These are phyloP conservation scores for Micoletzkya japonica DNA, from an alignment of 2,888 invertebrate species.

Conservation along the genomic window DNA sequence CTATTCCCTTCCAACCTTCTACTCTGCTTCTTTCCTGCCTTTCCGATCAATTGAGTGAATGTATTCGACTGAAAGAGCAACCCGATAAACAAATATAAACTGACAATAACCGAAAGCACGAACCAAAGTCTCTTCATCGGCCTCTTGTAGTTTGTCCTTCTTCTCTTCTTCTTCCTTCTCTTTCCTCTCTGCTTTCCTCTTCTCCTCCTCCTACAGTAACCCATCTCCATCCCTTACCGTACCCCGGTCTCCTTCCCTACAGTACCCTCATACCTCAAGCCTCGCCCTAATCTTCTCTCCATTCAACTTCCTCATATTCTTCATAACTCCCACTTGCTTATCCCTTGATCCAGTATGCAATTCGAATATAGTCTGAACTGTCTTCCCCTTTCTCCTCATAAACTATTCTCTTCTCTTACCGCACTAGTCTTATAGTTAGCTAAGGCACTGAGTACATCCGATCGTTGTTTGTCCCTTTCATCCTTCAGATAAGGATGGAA, in stretches of 20 bases:
- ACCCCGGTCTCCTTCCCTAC: not conserved
- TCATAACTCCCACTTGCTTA: conserved; percentile 80
- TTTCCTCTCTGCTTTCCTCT: conserved; percentile 26
- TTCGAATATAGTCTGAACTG: conserved; percentile 87
- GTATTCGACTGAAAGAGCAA: conserved; percentile 36
- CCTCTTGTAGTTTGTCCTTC: conserved; percentile 27
- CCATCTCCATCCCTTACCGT: not conserved
- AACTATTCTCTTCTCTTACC: conserved; percentile 29
- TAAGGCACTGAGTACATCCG: conserved; percentile 42
- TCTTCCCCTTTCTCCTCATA: not conserved
- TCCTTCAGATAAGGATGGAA: conserved; percentile 43
- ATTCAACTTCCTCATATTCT: conserved; percentile 79
- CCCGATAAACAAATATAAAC: too few species aligned
- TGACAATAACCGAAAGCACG: too few species aligned
- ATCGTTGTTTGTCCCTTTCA: conserved; percentile 39
- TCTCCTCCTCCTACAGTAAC: not conserved
- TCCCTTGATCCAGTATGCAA: conserved; percentile 80
- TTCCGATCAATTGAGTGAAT: conserved; percentile 42
- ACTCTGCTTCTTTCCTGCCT: conserved; percentile 32
- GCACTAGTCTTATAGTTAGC: conserved; percentile 43
- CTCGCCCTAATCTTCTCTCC: conserved; percentile 66
- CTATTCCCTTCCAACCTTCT: conserved; percentile 11
- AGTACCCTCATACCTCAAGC: conserved; percentile 32
- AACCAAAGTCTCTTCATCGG: conserved; percentile 31
- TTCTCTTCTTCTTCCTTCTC: conserved; percentile 20